Percentiles rank a stretch among this genome's conserved stretches.
Conservation (phyloP, 2,888 invertebrate genomes). For the Willowsia nigromaculata region DNA sequence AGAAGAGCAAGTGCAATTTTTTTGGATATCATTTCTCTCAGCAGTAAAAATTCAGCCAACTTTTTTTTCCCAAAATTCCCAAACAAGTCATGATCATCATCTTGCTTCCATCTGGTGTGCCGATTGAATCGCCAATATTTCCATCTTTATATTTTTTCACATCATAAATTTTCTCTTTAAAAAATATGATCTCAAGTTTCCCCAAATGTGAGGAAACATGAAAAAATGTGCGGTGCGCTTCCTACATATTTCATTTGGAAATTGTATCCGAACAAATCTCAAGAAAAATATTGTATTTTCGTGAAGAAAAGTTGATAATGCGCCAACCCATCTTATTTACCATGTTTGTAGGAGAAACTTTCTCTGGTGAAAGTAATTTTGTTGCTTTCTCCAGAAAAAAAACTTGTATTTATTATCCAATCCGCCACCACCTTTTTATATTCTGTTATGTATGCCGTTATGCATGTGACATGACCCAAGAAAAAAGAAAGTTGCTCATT, state of each 20-base stretch:
- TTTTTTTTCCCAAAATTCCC: background rate
- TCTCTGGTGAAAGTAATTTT: background rate
- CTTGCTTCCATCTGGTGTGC: background rate
- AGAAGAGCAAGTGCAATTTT: too few relatives aligned
- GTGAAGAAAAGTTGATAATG: slow-evolving; percentile 6
- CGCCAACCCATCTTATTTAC: background rate
- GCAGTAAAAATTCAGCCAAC: background rate
- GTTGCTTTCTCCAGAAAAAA: background rate
- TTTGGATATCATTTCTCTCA: background rate
- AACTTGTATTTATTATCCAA: background rate
- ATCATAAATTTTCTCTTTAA: background rate
- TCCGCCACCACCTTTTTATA: background rate
- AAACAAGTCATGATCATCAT: background rate
- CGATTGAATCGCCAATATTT: background rate
- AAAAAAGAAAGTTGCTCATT: background rate
- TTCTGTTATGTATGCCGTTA: background rate
- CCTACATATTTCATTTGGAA: too few relatives aligned
- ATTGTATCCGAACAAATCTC: too few relatives aligned
- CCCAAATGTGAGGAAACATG: too few relatives aligned
- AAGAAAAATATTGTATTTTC: background rate
- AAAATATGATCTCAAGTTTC: background rate
- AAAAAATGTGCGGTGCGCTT: too few relatives aligned
- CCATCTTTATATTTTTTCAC: background rate
- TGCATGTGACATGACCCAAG: slow-evolving; percentile 21
- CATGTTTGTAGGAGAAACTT: background rate